phyloP scores from a whole-genome alignment of 2,113 vertebrate species.

The Poeciliopsis turrubarensis region DNA sequence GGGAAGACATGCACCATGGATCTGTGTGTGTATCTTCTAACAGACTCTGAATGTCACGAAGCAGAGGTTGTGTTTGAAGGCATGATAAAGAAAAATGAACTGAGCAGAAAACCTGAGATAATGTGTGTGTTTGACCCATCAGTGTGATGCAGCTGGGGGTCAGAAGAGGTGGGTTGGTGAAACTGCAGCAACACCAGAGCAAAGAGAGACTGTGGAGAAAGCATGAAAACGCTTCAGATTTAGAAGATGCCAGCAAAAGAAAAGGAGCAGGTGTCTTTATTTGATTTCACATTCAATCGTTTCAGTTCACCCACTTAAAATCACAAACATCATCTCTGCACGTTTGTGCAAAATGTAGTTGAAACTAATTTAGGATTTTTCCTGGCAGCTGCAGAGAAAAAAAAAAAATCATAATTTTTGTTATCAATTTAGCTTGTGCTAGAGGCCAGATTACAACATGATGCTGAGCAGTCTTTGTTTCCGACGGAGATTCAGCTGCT shows the following conservation, averaged over 20 bases:
- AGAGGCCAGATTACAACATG: not conserved
- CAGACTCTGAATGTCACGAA: conserved; percentile 25
- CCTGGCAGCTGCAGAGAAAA: not conserved
- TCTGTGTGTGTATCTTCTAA: conserved; percentile 1
- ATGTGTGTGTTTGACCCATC: conserved; percentile 8
- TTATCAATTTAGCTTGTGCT: not conserved
- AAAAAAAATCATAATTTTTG: too few species aligned
- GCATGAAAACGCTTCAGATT: conserved; percentile 45
- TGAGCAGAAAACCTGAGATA: not conserved
- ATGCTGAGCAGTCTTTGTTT: not conserved
- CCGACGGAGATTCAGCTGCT: not conserved
- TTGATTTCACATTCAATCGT: conserved; percentile 8
- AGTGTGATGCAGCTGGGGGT: conserved; percentile 21
- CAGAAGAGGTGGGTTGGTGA: conserved; percentile 53
- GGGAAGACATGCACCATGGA: conserved; percentile 11
- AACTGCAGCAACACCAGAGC: conserved; percentile 51
- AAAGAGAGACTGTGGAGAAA: conserved; percentile 31
- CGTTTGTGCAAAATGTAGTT: too few species aligned
- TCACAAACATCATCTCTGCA: too few species aligned
- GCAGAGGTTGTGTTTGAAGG: conserved; percentile 10
- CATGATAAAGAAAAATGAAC: conserved; percentile 2
- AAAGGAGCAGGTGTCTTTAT: too few species aligned
- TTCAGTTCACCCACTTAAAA: not conserved
- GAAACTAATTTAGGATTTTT: too few species aligned
- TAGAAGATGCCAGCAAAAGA: too few species aligned